These are phyloP conservation scores for Gymnoscopelus microlampas DNA, from an alignment of 2,797 vertebrate species.

Conservation along the genomic window DNA sequence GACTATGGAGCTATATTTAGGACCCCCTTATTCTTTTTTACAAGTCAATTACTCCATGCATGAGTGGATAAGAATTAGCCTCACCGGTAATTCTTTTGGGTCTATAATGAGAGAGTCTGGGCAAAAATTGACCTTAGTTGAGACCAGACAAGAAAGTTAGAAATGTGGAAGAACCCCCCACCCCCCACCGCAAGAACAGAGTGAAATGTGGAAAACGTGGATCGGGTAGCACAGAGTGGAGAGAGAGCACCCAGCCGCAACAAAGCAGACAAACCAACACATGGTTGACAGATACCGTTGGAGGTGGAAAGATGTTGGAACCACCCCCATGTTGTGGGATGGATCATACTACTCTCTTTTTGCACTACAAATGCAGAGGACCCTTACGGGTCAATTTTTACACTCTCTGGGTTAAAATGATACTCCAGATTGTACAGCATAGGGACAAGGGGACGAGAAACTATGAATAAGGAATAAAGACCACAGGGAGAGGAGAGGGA, in stretches of 20 bases:
- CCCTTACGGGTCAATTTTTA: too few species aligned
- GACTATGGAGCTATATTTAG: slow-evolving; percentile 65
- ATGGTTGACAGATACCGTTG: slow-evolving; percentile 69
- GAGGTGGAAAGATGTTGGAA: background rate
- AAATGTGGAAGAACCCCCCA: background rate
- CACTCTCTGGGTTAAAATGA: slow-evolving; percentile 21
- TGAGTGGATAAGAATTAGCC: slow-evolving; percentile 65
- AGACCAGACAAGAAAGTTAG: slow-evolving; percentile 7
- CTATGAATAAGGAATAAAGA: slow-evolving; percentile 17
- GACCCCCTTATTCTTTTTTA: slow-evolving; percentile 50
- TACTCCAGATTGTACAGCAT: slow-evolving; percentile 30
- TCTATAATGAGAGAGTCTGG: slow-evolving; percentile 62
- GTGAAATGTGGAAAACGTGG: slow-evolving; percentile 45
- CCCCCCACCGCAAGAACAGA: too few species aligned
- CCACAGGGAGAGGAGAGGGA: slow-evolving; percentile 31
- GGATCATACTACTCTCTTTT: slow-evolving; percentile 25
- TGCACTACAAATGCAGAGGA: slow-evolving; percentile 3
- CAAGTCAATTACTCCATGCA: slow-evolving; percentile 67
- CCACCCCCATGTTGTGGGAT: slow-evolving; percentile 10
- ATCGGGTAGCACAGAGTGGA: slow-evolving; percentile 36
- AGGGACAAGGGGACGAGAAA: slow-evolving; percentile 31
- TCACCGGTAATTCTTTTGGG: slow-evolving; percentile 69
- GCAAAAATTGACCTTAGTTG: slow-evolving; percentile 55
- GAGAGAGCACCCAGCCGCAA: slow-evolving; percentile 54
- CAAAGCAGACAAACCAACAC: slow-evolving; percentile 67